These are phyloP conservation scores for Silurus asotus DNA, from an alignment of 2,113 vertebrate species.

Conservation along the genomic window DNA sequence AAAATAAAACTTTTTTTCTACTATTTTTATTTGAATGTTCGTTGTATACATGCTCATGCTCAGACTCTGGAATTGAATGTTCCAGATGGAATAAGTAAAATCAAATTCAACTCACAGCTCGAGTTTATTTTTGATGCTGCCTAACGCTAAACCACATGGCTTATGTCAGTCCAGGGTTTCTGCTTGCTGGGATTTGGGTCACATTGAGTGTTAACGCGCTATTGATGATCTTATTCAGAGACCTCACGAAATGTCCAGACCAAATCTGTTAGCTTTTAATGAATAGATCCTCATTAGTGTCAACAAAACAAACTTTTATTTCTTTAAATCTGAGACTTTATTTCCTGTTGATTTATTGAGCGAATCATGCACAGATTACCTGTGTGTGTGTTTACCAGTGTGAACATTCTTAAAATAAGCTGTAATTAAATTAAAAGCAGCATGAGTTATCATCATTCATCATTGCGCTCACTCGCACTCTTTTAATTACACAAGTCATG, in stretches of 20 bases:
- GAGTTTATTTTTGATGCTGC: neutral
- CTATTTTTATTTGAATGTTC: conserved; percentile 10
- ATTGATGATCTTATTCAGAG: neutral
- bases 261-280: neutral
- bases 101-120: conserved; percentile 36
- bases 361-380: neutral
- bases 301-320: neutral
- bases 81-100: conserved; percentile 21
- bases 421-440: conserved; percentile 5
- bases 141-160: neutral
- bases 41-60: neutral
- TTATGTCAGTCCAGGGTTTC: neutral
- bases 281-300: neutral
- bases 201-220: neutral
- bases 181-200: neutral
- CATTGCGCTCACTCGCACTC: neutral
- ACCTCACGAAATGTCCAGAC: neutral
- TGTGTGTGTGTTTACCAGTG: neutral
- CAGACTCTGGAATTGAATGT: conserved; percentile 21
- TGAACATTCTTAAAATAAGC: neutral
- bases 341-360: neutral
- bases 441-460: neutral
- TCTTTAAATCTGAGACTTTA: neutral
- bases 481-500: conserved; percentile 13
- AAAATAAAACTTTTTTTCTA: neutral